Evolutionary conservation across 2,888 invertebrate species (phyloP), one percentile per base, ranked within the genome.

Genomic region (Ophonus ardosiacus): DNA sequence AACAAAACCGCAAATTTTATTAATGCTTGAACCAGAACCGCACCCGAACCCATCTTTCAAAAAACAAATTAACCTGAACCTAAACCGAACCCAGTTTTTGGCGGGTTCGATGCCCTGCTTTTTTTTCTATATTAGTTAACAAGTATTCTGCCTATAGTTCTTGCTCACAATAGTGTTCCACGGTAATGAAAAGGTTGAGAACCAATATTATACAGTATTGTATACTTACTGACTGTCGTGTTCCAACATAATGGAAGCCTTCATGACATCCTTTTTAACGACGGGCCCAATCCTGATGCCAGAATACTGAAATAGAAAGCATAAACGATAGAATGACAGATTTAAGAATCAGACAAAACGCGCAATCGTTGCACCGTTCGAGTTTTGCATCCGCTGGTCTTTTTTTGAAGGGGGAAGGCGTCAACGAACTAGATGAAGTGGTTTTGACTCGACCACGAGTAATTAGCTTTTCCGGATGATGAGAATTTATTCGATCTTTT

Each of bases 271-370:
- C 90, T 97, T 97, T 92, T 98, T 99, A 88, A 99, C 99, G 82
- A 99, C 99, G 40, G 99, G 99, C 13, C 99, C 99, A 92, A 99
- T 99, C 89, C 99, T 96, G 90, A 99, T 99, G 84, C 98, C 98
- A 68, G 98, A 96, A 92, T 98, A 99, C 98, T 98, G 94, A 59
- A 95, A 94, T 24, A 57, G 71, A 74, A 15, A 74, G 56, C 57
- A 57, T 78, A 31, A 78, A 57, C 57, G 56, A 57, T 24, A 15
- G 57, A 78, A 57, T 78, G 56, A 57, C 56, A 15, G 18, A 13
- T 43, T 21, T 43, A 74, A 43, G 71, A 74, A 74, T 74, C 15
- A 38, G 24, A 74, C 43, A 74, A 74, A 68, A 68, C 38, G 38
- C n/a, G 40, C 10, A 74, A 74, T 74, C 43, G 71, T 43, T 68